Conservation (phyloP, 2,888 invertebrate genomes). For the Ametastegia equiseti region DNA sequence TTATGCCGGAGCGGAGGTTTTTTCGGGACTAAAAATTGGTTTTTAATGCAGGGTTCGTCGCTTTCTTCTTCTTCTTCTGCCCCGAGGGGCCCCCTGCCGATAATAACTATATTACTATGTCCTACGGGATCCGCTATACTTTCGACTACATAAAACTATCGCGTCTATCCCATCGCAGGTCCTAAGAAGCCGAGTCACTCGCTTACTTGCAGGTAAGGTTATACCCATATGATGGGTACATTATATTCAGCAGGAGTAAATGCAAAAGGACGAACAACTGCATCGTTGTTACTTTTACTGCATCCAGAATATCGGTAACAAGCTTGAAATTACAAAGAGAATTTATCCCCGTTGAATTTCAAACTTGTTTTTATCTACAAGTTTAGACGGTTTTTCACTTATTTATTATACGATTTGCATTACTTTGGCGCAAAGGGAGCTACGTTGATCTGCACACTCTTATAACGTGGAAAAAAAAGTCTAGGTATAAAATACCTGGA, state of each 20-base stretch:
- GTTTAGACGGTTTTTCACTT: neutral
- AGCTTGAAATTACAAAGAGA: too few species aligned
- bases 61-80: slow-evolving; percentile 70
- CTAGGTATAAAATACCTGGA: neutral
- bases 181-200: neutral
- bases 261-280: neutral
- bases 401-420: neutral
- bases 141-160: slow-evolving; percentile 29
- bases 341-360: neutral
- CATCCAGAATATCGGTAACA: neutral
- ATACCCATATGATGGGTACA: neutral
- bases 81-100: slow-evolving; percentile 66
- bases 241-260: neutral
- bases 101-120: slow-evolving; percentile 75
- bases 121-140: slow-evolving; percentile 58
- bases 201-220: neutral
- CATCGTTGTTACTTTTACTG: neutral
- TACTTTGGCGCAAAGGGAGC: too few species aligned
- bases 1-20: slow-evolving; percentile 72
- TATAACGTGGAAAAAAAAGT: too few species aligned
- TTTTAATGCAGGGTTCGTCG: slow-evolving; percentile 74
- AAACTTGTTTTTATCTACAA: neutral
- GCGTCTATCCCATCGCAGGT: neutral
- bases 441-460: neutral
- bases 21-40: slow-evolving; percentile 75